phyloP scores from a whole-genome alignment of 1,140 invertebrate genomes.

The Drosophila truncata region DNA sequence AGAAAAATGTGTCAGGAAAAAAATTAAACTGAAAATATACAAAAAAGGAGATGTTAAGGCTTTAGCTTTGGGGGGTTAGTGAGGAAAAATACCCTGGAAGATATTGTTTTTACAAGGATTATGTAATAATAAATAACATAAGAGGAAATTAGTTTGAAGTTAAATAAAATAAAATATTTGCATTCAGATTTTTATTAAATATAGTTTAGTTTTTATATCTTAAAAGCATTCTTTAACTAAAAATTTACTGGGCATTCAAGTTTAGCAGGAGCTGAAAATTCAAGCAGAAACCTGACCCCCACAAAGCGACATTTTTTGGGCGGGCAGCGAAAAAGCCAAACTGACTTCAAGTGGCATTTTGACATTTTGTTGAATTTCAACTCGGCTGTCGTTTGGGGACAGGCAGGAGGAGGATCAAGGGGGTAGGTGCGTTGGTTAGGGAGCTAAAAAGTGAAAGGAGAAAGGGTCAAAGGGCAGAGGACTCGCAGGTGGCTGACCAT shows the following conservation, averaged over 20 bases:
- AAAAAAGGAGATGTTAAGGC: neutral
- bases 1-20: constrained; percentile 48
- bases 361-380: constrained; percentile 67
- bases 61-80: neutral
- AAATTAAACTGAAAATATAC: constrained; percentile 26
- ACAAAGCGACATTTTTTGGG: constrained; percentile 46
- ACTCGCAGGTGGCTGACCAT: constrained; percentile 44
- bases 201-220: no score
- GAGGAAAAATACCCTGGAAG: neutral
- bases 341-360: constrained; percentile 67
- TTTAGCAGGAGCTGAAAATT: constrained; percentile 17
- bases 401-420: neutral
- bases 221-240: neutral
- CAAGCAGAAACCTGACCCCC: constrained; percentile 48
- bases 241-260: constrained; percentile 7
- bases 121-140: neutral
- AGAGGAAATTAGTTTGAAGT: no score
- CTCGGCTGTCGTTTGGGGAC: constrained; percentile 33
- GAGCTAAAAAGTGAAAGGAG: constrained; percentile 34
- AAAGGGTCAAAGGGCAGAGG: constrained; percentile 6
- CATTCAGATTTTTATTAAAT: neutral
- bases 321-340: constrained; percentile 43
- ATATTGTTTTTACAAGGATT: neutral
- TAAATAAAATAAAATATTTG: neutral
- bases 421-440: neutral